These are phyloP conservation scores for Dendroctonus valens DNA, from an alignment of 1,140 invertebrate species.

Conservation along the genomic window DNA sequence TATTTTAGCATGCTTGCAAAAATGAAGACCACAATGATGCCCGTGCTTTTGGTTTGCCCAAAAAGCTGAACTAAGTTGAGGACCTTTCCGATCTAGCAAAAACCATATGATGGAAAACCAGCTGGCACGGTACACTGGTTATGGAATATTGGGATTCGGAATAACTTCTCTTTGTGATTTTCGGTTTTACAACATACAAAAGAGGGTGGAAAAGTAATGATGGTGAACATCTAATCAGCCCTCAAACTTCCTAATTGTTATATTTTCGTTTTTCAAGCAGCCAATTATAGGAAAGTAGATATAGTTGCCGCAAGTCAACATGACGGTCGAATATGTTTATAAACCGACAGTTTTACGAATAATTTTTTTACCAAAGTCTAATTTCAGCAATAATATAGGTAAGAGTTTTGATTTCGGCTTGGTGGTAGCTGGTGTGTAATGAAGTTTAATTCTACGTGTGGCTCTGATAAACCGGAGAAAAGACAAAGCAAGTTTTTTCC, in stretches of 20 bases:
- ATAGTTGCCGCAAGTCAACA: background rate
- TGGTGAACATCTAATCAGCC: conserved; percentile 40
- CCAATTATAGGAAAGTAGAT: conserved; percentile 13
- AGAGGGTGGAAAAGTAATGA: conserved; percentile 48
- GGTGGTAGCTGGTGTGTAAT: no score
- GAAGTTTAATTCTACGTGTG: no score
- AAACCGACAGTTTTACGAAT: background rate
- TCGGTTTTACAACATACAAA: conserved; percentile 50
- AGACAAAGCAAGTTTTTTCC: no score
- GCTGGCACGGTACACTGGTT: conserved; percentile 56
- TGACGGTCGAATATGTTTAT: background rate
- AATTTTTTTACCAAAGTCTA: background rate
- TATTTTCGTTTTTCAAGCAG: conserved; percentile 20
- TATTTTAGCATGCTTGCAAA: conserved; percentile 56
- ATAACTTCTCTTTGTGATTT: conserved; percentile 52
- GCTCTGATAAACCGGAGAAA: no score
- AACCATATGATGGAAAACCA: conserved; percentile 54
- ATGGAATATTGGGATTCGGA: conserved; percentile 55
- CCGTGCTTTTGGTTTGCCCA: conserved; percentile 77
- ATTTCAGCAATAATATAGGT: no score
- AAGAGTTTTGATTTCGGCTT: no score
- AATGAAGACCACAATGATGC: conserved; percentile 60
- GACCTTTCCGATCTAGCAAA: conserved; percentile 59
- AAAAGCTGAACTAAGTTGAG: conserved; percentile 58
- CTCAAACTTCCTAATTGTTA: background rate